phyloP scores from a whole-genome alignment of 1,140 invertebrate species.

The Nylanderia fulva region DNA sequence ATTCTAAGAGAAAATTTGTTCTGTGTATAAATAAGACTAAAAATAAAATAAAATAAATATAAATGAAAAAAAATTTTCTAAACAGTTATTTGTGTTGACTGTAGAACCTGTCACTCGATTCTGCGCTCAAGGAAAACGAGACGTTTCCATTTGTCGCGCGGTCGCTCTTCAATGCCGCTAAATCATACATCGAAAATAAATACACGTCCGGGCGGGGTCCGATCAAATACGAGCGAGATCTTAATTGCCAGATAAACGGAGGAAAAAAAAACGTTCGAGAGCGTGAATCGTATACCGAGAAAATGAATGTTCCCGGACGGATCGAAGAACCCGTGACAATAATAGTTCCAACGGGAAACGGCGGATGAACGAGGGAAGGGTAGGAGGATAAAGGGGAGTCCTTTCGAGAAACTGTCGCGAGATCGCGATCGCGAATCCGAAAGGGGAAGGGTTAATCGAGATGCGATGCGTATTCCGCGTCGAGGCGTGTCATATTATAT shows the following conservation, averaged over 20 bases:
- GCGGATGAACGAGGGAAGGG: no score
- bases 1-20: no score
- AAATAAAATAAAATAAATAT: no score
- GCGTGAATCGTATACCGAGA: constrained; percentile 26
- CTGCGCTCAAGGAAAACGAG: not conserved
- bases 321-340: constrained; percentile 64
- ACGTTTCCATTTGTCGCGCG: constrained; percentile 43
- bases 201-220: constrained; percentile 40
- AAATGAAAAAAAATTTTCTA: not conserved
- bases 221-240: constrained; percentile 70
- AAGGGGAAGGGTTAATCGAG: not conserved
- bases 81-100: not conserved
- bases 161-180: constrained; percentile 60
- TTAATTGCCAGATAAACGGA: constrained; percentile 80
- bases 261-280: constrained; percentile 57
- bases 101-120: not conserved
- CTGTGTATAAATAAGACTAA: no score
- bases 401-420: constrained; percentile 25
- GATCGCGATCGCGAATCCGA: constrained; percentile 29
- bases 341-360: constrained; percentile 27
- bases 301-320: constrained; percentile 49
- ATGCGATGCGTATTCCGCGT: not conserved
- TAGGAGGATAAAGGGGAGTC: no score
- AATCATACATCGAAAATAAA: constrained; percentile 79
- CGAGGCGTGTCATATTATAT: not conserved